Percentiles rank a stretch among this genome's conserved stretches.
These are phyloP conservation scores for Euzetes globulus DNA, from an alignment of 2,888 invertebrate genomes.

Conservation along the genomic window DNA sequence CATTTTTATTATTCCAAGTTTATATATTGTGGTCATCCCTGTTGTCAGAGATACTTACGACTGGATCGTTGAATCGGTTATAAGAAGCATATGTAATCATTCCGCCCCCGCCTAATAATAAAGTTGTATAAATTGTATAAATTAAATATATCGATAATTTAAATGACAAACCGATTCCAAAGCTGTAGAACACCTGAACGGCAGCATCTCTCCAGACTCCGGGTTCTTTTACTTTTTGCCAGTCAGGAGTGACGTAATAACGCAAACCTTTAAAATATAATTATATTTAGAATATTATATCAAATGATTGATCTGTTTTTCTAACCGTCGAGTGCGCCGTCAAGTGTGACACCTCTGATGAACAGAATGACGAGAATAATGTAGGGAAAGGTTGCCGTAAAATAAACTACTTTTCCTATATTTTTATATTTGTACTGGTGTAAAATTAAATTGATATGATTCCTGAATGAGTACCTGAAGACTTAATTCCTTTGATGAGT, in stretches of 20 bases:
- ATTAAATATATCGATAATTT: background rate
- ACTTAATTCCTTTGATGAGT: slow-evolving; percentile 41
- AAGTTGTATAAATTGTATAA: background rate
- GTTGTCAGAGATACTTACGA: slow-evolving; percentile 32
- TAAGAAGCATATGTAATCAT: slow-evolving; percentile 42
- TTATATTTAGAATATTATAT: background rate
- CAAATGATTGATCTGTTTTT: background rate
- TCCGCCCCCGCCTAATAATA: slow-evolving; percentile 39
- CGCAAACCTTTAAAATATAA: background rate
- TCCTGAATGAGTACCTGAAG: slow-evolving; percentile 37
- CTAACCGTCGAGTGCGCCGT: slow-evolving; percentile 40
- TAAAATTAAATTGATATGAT: background rate
- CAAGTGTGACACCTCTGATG: slow-evolving; percentile 41
- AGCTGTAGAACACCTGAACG: slow-evolving; percentile 42
- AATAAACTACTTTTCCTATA: slow-evolving; percentile 40
- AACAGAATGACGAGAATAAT: slow-evolving; percentile 41
- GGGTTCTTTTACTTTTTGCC: slow-evolving; percentile 35
- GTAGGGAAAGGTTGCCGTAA: slow-evolving; percentile 42
- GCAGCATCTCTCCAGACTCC: slow-evolving; percentile 42
- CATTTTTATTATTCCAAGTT: too few relatives aligned
- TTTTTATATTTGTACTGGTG: background rate
- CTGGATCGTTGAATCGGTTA: slow-evolving; percentile 39
- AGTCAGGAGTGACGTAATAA: slow-evolving; percentile 39
- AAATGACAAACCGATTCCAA: slow-evolving; percentile 35
- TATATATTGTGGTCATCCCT: too few relatives aligned